These are phyloP conservation scores for Mormyrus iriodes DNA, from an alignment of 2,113 vertebrate genomes.

Conservation along the genomic window DNA sequence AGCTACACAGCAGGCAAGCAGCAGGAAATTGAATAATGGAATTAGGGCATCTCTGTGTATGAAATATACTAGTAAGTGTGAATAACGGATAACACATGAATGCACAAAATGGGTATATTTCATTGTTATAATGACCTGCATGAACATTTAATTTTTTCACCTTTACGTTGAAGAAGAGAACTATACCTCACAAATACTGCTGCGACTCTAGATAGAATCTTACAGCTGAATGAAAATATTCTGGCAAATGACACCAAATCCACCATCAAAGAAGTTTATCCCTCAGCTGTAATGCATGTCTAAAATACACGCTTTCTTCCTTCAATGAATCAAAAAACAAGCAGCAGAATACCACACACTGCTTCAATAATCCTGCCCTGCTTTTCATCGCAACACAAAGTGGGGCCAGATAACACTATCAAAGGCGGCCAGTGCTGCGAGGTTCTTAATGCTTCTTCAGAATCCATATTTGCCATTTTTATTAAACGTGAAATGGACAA, in stretches of 20 bases:
- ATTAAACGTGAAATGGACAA: background rate
- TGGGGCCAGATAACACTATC: background rate
- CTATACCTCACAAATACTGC: background rate
- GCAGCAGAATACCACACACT: background rate
- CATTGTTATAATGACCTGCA: background rate
- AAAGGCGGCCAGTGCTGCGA: background rate
- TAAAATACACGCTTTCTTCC: background rate
- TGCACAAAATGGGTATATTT: background rate
- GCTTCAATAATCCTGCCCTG: background rate
- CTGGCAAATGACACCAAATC: background rate
- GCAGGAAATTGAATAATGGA: background rate
- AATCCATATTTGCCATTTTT: background rate
- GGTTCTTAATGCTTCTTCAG: background rate
- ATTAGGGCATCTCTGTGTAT: background rate
- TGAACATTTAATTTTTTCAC: background rate
- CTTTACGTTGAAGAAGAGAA: background rate
- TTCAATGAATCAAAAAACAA: background rate
- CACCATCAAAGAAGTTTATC: background rate
- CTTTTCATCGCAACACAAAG: background rate
- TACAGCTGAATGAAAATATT: background rate
- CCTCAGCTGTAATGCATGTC: background rate
- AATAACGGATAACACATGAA: background rate
- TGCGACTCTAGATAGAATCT: background rate
- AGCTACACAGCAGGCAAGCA: background rate
- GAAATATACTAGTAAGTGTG: background rate